A percentile compares a stretch with the other conserved stretches of the same genome.
Evolutionary conservation across 2,113 vertebrate species (phyloP).

Genomic region (Brienomyrus brachyistius): DNA sequence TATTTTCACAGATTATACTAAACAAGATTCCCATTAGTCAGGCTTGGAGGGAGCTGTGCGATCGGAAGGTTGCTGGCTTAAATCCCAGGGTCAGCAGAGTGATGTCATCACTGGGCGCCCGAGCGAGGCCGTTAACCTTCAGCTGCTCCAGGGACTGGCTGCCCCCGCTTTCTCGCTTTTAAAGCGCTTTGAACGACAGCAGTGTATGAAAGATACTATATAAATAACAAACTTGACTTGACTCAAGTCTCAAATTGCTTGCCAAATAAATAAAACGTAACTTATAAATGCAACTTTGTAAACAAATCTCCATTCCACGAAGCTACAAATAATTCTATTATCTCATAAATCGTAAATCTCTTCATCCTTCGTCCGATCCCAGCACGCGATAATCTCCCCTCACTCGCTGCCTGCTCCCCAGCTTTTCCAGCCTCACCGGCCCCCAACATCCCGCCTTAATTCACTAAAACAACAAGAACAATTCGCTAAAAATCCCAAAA

Average conservation of each 20-base stretch:
- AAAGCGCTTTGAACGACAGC: not conserved
- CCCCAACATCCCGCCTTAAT: not conserved
- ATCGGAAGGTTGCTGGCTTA: not conserved
- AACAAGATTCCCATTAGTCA: not conserved
- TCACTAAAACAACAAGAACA: slow-evolving; percentile 21
- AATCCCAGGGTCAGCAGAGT: not conserved
- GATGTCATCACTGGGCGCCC: not conserved
- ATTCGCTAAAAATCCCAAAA: slow-evolving; percentile 11
- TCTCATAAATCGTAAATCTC: not conserved
- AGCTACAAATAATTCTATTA: not conserved
- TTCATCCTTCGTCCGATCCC: not conserved
- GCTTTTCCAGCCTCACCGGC: too few relatives aligned
- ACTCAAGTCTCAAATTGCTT: not conserved
- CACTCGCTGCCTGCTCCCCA: not conserved
- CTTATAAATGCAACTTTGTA: not conserved
- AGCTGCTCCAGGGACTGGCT: not conserved
- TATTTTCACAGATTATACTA: not conserved
- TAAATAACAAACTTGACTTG: not conserved
- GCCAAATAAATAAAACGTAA: not conserved
- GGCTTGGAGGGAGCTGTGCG: not conserved
- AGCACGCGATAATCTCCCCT: not conserved
- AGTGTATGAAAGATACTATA: not conserved
- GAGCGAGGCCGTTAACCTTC: not conserved
- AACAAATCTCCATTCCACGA: not conserved
- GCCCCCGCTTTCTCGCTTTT: not conserved